Evolutionary conservation across 2,797 vertebrate species (phyloP).

Genomic region (Anableps anableps): DNA sequence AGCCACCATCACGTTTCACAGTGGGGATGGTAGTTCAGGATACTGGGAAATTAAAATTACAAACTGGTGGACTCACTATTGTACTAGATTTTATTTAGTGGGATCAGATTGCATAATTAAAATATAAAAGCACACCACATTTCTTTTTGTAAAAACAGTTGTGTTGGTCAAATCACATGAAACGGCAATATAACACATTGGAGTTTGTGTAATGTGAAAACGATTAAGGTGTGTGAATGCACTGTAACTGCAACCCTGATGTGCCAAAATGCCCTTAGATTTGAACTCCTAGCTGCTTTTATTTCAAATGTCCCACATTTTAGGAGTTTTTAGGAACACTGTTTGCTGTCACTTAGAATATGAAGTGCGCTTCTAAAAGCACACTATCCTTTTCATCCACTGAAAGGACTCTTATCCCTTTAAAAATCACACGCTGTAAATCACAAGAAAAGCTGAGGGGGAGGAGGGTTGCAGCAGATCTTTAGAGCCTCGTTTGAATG

Average conservation of each 20-base stretch:
- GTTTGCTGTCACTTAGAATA: not conserved
- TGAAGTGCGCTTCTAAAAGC: not conserved
- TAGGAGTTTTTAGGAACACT: not conserved
- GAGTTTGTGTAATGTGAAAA: not conserved
- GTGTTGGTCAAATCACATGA: not conserved
- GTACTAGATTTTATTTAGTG: not conserved
- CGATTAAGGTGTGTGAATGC: not conserved
- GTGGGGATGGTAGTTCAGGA: not conserved
- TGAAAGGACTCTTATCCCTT: not conserved
- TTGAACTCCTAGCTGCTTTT: not conserved
- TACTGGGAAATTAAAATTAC: not conserved
- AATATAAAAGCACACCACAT: not conserved
- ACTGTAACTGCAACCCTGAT: not conserved
- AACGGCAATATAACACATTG: not conserved
- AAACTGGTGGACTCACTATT: not conserved
- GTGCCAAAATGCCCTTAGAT: not conserved
- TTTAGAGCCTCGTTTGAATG: conserved; percentile 28
- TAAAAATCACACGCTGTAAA: not conserved
- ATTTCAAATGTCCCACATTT: not conserved
- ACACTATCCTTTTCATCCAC: not conserved
- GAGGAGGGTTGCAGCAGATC: not conserved
- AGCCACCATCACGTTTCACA: not conserved
- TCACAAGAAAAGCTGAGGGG: not conserved
- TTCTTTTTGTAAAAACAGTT: not conserved
- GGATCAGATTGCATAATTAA: not conserved